A percentile compares a stretch with the other conserved stretches of the same genome.
Conservation (phyloP, 2,797 vertebrate genomes). For the Prunella strophiata region DNA sequence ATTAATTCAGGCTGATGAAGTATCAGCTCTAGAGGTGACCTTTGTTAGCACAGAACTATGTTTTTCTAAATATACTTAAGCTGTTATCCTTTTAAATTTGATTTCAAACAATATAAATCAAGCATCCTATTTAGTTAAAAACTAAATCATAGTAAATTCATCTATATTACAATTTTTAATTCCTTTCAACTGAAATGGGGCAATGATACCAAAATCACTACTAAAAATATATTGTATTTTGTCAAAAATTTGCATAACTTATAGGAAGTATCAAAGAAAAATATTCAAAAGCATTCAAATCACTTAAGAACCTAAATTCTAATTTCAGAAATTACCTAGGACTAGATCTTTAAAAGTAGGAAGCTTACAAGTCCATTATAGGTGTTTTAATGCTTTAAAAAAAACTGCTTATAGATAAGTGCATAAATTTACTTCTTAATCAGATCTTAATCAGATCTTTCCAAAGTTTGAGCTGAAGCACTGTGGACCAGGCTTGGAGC, state of each 20-base stretch:
- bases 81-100: slow-evolving; percentile 31
- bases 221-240: background rate
- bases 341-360: background rate
- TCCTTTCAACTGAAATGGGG: background rate
- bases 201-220: background rate
- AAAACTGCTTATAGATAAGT: background rate
- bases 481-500: background rate
- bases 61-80: slow-evolving; percentile 50
- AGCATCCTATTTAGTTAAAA: slow-evolving; percentile 1
- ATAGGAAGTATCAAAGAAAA: background rate
- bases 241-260: background rate
- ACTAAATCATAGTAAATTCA: slow-evolving; percentile 2
- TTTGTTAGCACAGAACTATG: slow-evolving; percentile 26
- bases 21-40: background rate
- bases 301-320: background rate
- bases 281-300: background rate
- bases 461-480: background rate
- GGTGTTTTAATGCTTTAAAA: background rate
- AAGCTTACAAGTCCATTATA: background rate
- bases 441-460: background rate
- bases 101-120: slow-evolving; percentile 51
- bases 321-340: background rate
- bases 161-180: slow-evolving; percentile 3
- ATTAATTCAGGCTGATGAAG: too few species aligned
- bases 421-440: background rate